Percentiles rank a stretch among this genome's conserved stretches.
phyloP scores from a whole-genome alignment of 2,888 invertebrate genomes.

The Julus scandinavius region DNA sequence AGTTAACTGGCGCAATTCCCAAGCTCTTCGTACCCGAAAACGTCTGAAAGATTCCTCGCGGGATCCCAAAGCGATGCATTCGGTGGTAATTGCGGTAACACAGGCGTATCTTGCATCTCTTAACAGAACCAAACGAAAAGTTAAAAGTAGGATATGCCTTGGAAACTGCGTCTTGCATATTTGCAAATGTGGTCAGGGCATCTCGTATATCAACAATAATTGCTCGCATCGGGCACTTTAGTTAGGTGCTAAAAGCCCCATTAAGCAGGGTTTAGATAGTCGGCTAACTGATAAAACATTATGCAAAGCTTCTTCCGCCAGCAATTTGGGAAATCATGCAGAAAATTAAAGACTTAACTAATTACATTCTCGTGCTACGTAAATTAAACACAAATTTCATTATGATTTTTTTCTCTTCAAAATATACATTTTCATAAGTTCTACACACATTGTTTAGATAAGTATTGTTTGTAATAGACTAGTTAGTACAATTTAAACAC shows the following conservation, averaged over 20 bases:
- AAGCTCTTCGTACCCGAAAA: neutral
- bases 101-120: neutral
- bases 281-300: neutral
- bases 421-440: too few relatives aligned
- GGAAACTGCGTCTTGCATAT: neutral
- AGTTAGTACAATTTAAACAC: too few relatives aligned
- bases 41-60: neutral
- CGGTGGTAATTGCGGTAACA: neutral
- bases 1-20: neutral
- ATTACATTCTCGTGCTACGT: too few relatives aligned
- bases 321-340: neutral
- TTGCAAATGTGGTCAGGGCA: neutral
- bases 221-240: conserved; percentile 14
- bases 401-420: too few relatives aligned
- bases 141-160: neutral
- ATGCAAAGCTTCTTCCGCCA: neutral
- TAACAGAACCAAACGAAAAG: neutral
- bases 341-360: neutral
- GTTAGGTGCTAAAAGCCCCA: neutral
- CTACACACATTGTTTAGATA: too few relatives aligned
- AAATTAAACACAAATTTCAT: too few relatives aligned
- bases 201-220: neutral
- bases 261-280: neutral
- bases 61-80: neutral
- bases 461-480: too few relatives aligned